These are phyloP conservation scores for Microcebus griseorufus DNA, from an alignment of 2,113 vertebrate genomes.

Conservation along the genomic window DNA sequence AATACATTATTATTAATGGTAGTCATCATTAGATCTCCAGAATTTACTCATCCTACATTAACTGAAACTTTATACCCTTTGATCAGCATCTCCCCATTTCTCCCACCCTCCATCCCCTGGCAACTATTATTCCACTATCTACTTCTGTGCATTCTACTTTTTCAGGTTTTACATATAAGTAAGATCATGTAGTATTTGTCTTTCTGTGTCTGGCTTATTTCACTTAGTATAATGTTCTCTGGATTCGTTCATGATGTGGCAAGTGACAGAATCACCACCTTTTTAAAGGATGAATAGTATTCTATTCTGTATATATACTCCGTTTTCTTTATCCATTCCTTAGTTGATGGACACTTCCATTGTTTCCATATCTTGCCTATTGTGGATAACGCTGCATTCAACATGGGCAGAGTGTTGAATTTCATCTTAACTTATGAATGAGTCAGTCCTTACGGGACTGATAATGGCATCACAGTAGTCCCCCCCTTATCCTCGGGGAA, in stretches of 20 bases:
- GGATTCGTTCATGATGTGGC: background rate
- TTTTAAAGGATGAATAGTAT: background rate
- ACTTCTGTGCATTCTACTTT: background rate
- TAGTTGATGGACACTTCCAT: background rate
- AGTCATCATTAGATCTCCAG: background rate
- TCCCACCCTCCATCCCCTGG: background rate
- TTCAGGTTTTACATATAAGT: background rate
- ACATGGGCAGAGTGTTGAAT: background rate
- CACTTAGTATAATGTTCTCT: background rate
- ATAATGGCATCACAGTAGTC: background rate
- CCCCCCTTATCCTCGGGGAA: background rate
- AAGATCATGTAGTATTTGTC: background rate
- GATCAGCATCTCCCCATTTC: background rate
- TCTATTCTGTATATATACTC: background rate
- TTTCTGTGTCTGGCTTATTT: background rate
- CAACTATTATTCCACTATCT: background rate
- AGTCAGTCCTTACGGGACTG: background rate
- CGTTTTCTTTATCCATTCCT: background rate
- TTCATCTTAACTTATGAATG: background rate
- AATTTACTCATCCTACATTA: background rate
- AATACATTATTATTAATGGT: background rate
- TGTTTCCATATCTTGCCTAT: background rate
- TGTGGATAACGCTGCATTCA: background rate
- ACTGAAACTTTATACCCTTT: background rate
- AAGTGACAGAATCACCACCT: background rate